Percentiles rank a stretch among this genome's conserved stretches.
phyloP scores from a whole-genome alignment of 2,797 vertebrate genomes.

The Linurgus olivaceus region DNA sequence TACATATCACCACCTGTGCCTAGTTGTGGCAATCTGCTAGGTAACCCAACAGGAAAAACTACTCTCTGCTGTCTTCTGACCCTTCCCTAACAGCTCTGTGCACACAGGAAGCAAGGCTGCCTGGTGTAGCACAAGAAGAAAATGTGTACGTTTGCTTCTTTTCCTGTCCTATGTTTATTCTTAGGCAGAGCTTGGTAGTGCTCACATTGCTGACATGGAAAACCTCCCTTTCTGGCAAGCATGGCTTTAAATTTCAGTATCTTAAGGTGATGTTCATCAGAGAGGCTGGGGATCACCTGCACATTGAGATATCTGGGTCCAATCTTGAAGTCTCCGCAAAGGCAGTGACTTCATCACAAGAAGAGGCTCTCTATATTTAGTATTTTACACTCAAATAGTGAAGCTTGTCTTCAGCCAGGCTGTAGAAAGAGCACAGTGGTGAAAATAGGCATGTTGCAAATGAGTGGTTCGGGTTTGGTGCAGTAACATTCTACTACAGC shows the following conservation, averaged over 20 bases:
- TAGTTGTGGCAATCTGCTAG: accelerated
- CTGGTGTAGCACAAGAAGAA: not conserved
- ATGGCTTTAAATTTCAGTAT: not conserved
- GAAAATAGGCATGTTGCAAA: not conserved
- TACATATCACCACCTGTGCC: accelerated
- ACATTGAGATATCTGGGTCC: not conserved
- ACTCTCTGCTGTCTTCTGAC: not conserved
- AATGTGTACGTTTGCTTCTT: not conserved
- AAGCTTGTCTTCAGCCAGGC: not conserved
- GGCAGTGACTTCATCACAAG: not conserved
- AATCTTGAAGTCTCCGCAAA: not conserved
- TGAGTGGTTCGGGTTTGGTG: not conserved
- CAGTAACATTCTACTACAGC: not conserved
- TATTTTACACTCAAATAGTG: not conserved
- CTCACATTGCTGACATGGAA: not conserved
- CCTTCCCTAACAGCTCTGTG: not conserved
- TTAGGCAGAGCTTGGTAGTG: not conserved
- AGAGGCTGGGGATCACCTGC: not conserved
- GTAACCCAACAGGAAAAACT: not conserved
- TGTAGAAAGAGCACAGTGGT: not conserved
- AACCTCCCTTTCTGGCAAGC: not conserved
- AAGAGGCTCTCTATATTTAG: not conserved
- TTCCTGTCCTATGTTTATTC: not conserved
- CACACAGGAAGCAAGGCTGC: not conserved
- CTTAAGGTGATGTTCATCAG: not conserved